phyloP scores from a whole-genome alignment of 2,797 vertebrate genomes.

The Siniperca undulata region DNA sequence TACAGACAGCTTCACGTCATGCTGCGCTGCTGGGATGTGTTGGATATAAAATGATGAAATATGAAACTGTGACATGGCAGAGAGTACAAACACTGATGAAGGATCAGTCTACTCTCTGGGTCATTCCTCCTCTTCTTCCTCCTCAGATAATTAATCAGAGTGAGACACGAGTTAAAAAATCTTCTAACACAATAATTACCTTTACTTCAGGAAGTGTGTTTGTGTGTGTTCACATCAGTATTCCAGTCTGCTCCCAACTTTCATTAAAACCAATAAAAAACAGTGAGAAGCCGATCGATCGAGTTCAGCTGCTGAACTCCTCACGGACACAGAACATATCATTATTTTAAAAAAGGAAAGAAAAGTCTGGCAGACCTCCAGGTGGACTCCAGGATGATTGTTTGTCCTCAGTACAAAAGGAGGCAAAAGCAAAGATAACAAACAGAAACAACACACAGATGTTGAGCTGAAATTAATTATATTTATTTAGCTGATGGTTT shows the following conservation, averaged over 20 bases:
- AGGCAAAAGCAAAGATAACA: no score
- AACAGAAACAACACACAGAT: no score
- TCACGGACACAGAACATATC: constrained; percentile 3
- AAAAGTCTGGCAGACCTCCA: not conserved
- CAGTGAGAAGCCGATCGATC: constrained; percentile 62
- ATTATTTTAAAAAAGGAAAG: not conserved
- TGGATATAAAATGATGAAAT: not conserved
- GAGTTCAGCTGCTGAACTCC: constrained; percentile 30
- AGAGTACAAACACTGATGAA: not conserved
- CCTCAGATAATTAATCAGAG: constrained; percentile 8
- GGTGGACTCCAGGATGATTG: no score
- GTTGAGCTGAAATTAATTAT: no score
- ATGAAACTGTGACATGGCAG: not conserved
- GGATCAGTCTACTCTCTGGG: not conserved
- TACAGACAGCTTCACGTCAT: no score
- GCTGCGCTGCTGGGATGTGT: not conserved
- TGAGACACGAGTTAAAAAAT: no score
- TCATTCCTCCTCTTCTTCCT: not conserved
- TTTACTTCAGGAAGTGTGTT: not conserved
- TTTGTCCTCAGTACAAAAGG: no score
- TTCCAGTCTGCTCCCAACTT: constrained; percentile 54
- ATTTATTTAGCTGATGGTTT: no score
- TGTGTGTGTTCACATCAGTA: constrained; percentile 52
- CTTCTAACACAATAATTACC: not conserved
- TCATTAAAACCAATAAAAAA: constrained; percentile 70